These are phyloP conservation scores for Eutolmus rufibarbis DNA, from an alignment of 2,888 invertebrate genomes.

Conservation along the genomic window DNA sequence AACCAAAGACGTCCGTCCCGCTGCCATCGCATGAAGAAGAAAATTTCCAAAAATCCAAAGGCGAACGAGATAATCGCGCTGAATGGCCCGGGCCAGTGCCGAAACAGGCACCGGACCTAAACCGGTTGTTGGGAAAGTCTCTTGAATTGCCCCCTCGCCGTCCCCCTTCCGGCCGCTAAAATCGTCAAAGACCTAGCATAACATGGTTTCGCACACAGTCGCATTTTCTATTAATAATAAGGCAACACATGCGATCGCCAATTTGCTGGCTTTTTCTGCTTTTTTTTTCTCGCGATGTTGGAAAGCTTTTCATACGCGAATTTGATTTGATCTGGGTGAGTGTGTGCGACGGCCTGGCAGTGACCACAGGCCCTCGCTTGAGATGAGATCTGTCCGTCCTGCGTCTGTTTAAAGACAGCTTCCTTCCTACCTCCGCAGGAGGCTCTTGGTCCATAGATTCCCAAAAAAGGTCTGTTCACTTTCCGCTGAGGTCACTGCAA, in stretches of 20 bases:
- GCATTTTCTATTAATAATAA: conserved; percentile 28
- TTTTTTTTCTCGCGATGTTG: neutral
- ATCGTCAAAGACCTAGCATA: conserved; percentile 34
- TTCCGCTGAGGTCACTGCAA: conserved; percentile 6
- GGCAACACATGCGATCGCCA: conserved; percentile 1
- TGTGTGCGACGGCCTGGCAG: neutral
- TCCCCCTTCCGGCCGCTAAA: neutral
- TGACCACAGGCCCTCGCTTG: neutral
- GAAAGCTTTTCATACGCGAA: neutral
- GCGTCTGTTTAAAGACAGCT: neutral
- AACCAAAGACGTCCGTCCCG: neutral
- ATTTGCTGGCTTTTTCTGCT: neutral
- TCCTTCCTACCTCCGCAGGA: neutral
- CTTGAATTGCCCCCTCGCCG: neutral
- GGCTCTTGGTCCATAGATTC: neutral
- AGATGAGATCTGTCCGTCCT: neutral
- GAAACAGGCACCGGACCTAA: neutral
- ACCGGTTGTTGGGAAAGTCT: conserved; percentile 2
- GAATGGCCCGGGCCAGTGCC: neutral
- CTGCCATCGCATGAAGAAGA: neutral
- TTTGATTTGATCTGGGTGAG: neutral
- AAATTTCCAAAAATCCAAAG: neutral
- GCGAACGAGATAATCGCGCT: neutral
- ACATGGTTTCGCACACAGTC: neutral
- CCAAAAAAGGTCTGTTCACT: neutral